Evolutionary conservation across 2,113 vertebrate species (phyloP).

Genomic region (Podiceps cristatus): DNA sequence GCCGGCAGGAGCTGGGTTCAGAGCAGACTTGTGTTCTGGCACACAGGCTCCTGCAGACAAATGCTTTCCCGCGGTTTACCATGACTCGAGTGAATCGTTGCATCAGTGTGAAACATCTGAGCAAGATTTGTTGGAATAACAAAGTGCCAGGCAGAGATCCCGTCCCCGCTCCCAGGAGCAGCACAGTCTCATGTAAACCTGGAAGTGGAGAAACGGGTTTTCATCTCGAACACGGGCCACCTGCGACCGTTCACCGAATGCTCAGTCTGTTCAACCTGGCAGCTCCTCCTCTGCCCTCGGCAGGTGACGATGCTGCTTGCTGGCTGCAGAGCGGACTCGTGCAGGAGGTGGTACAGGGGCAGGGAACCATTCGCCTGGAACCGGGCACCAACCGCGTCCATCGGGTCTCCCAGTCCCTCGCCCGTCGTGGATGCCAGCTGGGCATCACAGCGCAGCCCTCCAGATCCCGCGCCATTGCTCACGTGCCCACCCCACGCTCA

Average conservation of each 20-base stretch:
- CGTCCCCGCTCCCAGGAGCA: background rate
- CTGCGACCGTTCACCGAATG: accelerated
- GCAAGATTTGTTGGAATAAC: background rate
- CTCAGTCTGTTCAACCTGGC: background rate
- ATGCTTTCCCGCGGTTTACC: background rate
- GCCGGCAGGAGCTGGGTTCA: background rate
- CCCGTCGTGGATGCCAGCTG: background rate
- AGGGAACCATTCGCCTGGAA: no score
- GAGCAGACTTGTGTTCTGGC: background rate
- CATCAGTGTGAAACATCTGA: background rate
- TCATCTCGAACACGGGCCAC: accelerated
- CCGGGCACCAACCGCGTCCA: accelerated
- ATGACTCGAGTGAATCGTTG: background rate
- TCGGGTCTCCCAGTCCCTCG: background rate
- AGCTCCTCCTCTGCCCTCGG: background rate
- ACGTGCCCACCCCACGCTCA: background rate
- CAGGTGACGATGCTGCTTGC: accelerated
- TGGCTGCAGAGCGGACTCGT: background rate
- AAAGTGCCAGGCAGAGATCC: background rate
- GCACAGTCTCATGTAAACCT: background rate
- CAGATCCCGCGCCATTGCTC: accelerated
- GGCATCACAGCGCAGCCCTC: background rate
- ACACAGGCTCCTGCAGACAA: background rate
- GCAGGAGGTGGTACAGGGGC: background rate
- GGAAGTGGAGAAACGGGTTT: background rate